These are phyloP conservation scores for Itoplectis maculator DNA, from an alignment of 2,888 invertebrate genomes.

Conservation along the genomic window DNA sequence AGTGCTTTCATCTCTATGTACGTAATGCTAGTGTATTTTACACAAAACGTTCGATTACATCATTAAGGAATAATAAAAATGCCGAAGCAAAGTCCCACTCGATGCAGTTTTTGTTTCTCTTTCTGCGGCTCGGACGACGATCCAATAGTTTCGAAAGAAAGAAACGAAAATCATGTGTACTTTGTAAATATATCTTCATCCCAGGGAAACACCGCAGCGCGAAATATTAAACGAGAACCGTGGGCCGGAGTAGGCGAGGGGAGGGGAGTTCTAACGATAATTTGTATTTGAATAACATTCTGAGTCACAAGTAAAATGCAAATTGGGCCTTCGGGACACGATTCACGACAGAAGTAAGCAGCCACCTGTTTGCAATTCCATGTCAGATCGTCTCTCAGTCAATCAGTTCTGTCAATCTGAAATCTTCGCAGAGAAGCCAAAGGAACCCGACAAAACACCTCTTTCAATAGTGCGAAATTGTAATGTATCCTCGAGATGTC, in stretches of 20 bases:
- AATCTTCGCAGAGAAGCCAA: background rate
- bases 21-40: conserved; percentile 67
- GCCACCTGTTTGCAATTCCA: background rate
- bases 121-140: conserved; percentile 32
- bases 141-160: background rate
- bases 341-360: background rate
- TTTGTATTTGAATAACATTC: background rate
- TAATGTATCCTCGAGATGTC: background rate
- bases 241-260: background rate
- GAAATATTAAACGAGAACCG: conserved; percentile 6
- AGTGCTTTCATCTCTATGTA: conserved; percentile 50
- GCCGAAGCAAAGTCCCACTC: conserved; percentile 55
- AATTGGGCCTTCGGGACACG: background rate
- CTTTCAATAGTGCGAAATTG: background rate
- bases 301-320: conserved; percentile 14
- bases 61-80: conserved; percentile 47
- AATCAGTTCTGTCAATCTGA: background rate
- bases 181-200: background rate
- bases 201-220: background rate
- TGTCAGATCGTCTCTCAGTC: conserved; percentile 23
- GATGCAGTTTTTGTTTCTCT: conserved; percentile 39
- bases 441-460: background rate
- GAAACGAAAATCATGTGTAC: background rate
- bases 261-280: background rate
- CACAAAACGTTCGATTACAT: conserved; percentile 64